These are phyloP conservation scores for Apocrypta bakeri DNA, from an alignment of 1,140 invertebrate genomes.

Conservation along the genomic window DNA sequence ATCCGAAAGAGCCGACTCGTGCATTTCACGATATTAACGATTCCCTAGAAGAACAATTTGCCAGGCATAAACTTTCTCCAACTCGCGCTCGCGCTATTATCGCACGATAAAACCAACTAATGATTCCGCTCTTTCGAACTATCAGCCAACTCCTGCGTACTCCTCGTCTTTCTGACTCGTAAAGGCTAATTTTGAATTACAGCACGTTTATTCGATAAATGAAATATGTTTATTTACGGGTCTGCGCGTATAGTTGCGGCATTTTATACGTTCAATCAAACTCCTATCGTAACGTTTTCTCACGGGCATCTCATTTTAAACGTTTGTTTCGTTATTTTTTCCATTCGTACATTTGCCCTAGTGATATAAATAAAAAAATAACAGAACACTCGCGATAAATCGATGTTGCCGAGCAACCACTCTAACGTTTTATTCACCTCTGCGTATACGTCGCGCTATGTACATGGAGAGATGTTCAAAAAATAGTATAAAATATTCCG, in stretches of 20 bases:
- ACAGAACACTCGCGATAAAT: neutral
- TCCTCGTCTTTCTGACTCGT: neutral
- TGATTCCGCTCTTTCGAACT: constrained; percentile 59
- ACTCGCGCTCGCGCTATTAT: constrained; percentile 67
- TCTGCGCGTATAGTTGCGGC: neutral
- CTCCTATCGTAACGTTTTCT: neutral
- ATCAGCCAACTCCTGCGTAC: constrained; percentile 43
- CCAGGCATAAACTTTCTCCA: constrained; percentile 69
- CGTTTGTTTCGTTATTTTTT: too few species aligned
- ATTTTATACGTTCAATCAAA: neutral
- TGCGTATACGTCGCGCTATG: neutral
- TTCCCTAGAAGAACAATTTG: constrained; percentile 72
- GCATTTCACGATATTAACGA: constrained; percentile 66
- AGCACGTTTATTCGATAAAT: constrained; percentile 28
- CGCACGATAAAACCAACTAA: constrained; percentile 67
- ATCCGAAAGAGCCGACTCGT: constrained; percentile 38
- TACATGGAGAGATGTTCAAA: neutral
- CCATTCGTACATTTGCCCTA: too few species aligned
- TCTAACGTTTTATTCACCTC: neutral
- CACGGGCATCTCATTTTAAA: neutral
- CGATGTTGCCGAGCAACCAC: neutral
- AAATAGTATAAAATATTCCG: constrained; percentile 20
- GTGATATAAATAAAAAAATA: neutral
- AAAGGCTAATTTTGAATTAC: constrained; percentile 42
- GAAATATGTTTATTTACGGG: constrained; percentile 11